These are phyloP conservation scores for Limnephilus rhombicus DNA, from an alignment of 2,888 invertebrate species.

Conservation along the genomic window DNA sequence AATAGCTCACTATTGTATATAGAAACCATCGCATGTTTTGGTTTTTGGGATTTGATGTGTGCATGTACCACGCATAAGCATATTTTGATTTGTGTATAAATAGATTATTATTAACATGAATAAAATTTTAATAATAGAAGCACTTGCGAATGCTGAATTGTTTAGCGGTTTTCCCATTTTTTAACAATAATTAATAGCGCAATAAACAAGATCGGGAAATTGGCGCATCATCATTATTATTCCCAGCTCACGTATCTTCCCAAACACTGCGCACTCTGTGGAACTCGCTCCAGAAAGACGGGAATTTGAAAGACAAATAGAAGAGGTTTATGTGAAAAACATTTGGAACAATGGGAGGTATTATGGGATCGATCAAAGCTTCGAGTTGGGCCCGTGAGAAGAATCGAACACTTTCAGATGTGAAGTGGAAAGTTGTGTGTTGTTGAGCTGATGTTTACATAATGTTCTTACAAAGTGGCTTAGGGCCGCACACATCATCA, in stretches of 20 bases:
- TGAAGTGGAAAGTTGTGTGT: conserved; percentile 45
- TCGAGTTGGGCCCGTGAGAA: conserved; percentile 28
- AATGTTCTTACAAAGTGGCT: conserved; percentile 61
- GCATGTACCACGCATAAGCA: too few relatives aligned
- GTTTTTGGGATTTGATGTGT: too few relatives aligned
- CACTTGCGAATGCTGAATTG: too few relatives aligned
- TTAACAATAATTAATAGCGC: not conserved
- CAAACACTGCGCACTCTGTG: not conserved
- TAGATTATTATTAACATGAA: too few relatives aligned
- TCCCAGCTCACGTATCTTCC: conserved; percentile 12
- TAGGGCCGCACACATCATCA: conserved; percentile 56
- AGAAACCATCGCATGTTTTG: too few relatives aligned
- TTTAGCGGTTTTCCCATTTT: too few relatives aligned
- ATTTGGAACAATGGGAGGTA: conserved; percentile 31
- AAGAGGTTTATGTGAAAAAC: conserved; percentile 35
- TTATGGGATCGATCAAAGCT: conserved; percentile 41
- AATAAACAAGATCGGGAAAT: not conserved
- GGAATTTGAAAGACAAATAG: conserved; percentile 48
- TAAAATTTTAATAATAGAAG: too few relatives aligned
- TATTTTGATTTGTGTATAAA: too few relatives aligned
- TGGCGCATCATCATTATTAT: conserved; percentile 8
- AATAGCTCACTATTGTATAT: too few relatives aligned
- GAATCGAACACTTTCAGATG: conserved; percentile 38
- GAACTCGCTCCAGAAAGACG: not conserved
- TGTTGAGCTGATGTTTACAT: conserved; percentile 63